phyloP scores from a whole-genome alignment of 2,113 vertebrate species.

The Mastomys coucha region DNA sequence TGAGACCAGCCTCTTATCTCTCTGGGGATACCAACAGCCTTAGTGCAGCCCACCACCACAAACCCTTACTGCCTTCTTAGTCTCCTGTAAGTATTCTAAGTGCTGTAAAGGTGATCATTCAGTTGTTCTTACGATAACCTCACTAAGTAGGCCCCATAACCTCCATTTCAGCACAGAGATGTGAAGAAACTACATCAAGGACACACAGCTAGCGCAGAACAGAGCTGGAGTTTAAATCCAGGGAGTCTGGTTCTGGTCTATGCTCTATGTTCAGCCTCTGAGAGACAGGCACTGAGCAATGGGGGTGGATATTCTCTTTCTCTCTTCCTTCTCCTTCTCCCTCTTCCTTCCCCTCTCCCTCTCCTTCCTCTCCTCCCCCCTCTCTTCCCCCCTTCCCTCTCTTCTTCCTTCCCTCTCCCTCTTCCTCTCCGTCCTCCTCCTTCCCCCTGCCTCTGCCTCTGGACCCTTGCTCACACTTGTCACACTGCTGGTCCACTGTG shows the following conservation, averaged over 20 bases:
- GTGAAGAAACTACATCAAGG: slow-evolving; percentile 2
- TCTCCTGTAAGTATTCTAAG: not conserved
- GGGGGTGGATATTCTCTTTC: not conserved
- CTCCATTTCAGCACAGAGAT: slow-evolving; percentile 13
- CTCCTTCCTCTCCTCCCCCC: rapidly evolving
- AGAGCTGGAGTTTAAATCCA: not conserved
- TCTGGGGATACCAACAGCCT: not conserved
- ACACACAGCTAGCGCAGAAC: not conserved
- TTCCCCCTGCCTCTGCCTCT: not conserved
- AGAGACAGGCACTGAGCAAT: not conserved
- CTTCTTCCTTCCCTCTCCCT: rapidly evolving
- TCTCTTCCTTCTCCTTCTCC: rapidly evolving
- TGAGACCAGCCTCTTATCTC: not conserved
- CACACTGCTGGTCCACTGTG: not conserved
- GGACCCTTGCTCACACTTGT: not conserved
- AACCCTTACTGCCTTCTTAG: not conserved
- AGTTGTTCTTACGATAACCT: not conserved
- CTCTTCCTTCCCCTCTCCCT: rapidly evolving
- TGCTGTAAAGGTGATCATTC: slow-evolving; percentile 2
- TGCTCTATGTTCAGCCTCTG: not conserved
- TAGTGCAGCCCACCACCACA: not conserved
- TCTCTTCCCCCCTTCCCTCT: not conserved
- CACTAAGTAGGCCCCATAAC: not conserved
- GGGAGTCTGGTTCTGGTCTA: not conserved
- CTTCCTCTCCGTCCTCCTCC: rapidly evolving